Conservation (phyloP, 2,888 invertebrate genomes). For the Sepiola atlantica region DNA sequence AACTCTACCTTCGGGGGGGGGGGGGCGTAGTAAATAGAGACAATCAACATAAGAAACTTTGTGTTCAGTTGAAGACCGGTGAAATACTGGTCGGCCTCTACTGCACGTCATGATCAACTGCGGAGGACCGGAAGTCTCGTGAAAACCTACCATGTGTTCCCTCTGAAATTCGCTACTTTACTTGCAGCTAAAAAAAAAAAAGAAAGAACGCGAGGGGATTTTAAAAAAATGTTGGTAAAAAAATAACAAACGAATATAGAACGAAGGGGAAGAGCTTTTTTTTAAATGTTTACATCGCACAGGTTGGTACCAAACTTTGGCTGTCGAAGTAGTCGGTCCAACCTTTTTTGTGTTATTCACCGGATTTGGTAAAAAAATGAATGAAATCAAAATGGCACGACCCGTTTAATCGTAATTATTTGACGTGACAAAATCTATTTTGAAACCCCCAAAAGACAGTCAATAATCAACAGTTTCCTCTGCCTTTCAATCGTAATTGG, state of each 20-base stretch:
- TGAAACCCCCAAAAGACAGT: neutral
- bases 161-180: neutral
- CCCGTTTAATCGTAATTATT: neutral
- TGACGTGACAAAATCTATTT: neutral
- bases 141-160: constrained; percentile 2
- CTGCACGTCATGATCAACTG: neutral
- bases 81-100: neutral
- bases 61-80: neutral
- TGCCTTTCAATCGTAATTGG: neutral
- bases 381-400: neutral
- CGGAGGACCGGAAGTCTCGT: neutral
- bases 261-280: neutral
- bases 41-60: neutral
- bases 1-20: too few species aligned
- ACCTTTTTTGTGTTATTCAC: neutral
- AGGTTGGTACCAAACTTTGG: neutral
- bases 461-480: neutral
- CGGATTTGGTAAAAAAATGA: constrained; percentile 32
- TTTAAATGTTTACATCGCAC: neutral
- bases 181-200: neutral
- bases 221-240: neutral
- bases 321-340: neutral
- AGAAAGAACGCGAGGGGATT: neutral
- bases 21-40: too few species aligned
- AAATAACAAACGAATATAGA: neutral